A percentile compares a stretch with the other conserved stretches of the same genome.
These are phyloP conservation scores for Stegodyphus dumicola DNA, from an alignment of 1,140 invertebrate species.

Conservation along the genomic window DNA sequence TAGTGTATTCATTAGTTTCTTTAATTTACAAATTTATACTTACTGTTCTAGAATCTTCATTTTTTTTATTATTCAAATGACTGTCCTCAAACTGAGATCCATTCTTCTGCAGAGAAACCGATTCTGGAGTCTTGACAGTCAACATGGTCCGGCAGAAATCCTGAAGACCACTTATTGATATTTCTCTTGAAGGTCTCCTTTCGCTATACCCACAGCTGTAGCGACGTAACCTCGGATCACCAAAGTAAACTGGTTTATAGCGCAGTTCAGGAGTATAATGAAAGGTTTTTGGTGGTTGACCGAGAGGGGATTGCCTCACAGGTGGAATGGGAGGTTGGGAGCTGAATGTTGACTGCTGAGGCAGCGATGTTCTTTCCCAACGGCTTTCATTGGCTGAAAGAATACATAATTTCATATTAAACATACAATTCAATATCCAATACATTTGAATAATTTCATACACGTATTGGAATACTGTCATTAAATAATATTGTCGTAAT, in stretches of 20 bases:
- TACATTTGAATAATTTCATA: too few species aligned
- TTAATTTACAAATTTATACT: too few species aligned
- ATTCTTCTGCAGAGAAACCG: neutral
- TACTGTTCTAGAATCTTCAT: too few species aligned
- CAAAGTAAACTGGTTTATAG: conserved; percentile 47
- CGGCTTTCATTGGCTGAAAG: conserved; percentile 27
- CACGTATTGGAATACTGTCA: too few species aligned
- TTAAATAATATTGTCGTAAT: too few species aligned
- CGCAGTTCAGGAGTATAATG: conserved; percentile 43
- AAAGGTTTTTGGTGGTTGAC: conserved; percentile 24
- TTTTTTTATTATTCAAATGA: too few species aligned
- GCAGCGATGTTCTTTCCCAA: conserved; percentile 34
- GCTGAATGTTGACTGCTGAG: conserved; percentile 24
- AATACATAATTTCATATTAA: neutral
- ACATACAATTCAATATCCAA: neutral
- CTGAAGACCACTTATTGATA: conserved; percentile 4
- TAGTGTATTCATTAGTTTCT: too few species aligned
- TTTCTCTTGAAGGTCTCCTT: conserved; percentile 1
- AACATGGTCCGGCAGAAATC: conserved; percentile 49
- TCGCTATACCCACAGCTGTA: conserved; percentile 27
- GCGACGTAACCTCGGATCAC: conserved; percentile 28
- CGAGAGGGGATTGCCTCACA: neutral
- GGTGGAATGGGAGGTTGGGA: neutral
- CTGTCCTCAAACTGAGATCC: too few species aligned
- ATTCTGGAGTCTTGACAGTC: conserved; percentile 9